Evolutionary conservation across 2,888 invertebrate species (phyloP), one percentile per base, ranked within the genome.

Genomic region (Dasysyrphus albostriatus): DNA sequence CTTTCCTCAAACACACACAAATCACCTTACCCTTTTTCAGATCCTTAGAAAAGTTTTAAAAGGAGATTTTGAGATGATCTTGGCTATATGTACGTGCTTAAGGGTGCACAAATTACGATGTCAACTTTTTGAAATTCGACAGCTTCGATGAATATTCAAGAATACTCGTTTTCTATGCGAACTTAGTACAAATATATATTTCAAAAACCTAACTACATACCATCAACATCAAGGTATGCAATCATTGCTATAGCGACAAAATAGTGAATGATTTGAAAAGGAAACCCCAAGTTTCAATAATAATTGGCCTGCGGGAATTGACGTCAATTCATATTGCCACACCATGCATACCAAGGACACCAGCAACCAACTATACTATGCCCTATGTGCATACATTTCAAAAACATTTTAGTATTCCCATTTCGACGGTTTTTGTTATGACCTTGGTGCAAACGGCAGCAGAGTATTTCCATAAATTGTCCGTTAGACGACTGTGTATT

Each of bases 391-490:
- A 78, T 19, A 78, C 29, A 63, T 12, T 24, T 14, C 51, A 61
- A 70, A 51, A 39, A 19, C 12, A 73, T 29, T 59, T 47, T 51
- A 14, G 51, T 54, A 42, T 56, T 39, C 44, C 47, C 5, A 32
- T 51, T 54, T 51, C 34, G 8, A 42, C 10, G 59, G 59, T 58
- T 83, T 70, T 72, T 37, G 74, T 42, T 72, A 24, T 73, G 75
- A 61, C 61, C 65, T 65, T 87, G 82, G 78, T 83, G 75, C 78
- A 75, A 87, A 87, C 67, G 70, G 29, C 44, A n/a, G 49, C 59
- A 37, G 69, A 58, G 51, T 70, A 82, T 85, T 85, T 85, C 73
- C 82, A 85, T 82, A 85, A 85, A 77, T 56, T 76, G 65, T n/a
- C 80, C 84, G 51, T 82, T 85, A 73, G 73, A 61, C 81, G 76